These are phyloP conservation scores for Halichondria panicea DNA, from an alignment of 37 sponge, comb jelly and placozoan species.

Conservation along the genomic window DNA sequence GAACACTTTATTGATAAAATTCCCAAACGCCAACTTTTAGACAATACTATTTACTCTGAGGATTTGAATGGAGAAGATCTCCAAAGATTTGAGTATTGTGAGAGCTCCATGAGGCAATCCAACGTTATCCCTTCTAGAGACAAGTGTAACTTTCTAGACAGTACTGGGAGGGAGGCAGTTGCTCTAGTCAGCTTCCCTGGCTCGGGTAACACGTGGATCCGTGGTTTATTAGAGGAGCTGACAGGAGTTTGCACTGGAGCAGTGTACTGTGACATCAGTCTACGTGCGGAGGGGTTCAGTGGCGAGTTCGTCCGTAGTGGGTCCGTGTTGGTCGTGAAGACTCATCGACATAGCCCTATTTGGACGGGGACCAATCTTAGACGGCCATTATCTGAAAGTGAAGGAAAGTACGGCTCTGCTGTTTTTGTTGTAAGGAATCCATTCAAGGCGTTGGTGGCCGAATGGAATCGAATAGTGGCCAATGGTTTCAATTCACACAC, in stretches of 20 bases:
- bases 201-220: constrained; percentile 36
- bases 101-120: no score
- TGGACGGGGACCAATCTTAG: neutral
- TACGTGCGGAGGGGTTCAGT: constrained; percentile 21
- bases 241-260: constrained; percentile 40
- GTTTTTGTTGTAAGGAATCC: constrained; percentile 37
- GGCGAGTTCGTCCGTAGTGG: constrained; percentile 34
- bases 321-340: constrained; percentile 39
- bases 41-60: no score
- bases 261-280: constrained; percentile 30
- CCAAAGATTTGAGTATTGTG: no score
- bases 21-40: no score
- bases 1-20: no score
- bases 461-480: constrained; percentile 37
- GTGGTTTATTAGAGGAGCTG: constrained; percentile 21
- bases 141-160: constrained; percentile 4
- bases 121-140: no score
- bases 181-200: constrained; percentile 42
- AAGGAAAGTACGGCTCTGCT: constrained; percentile 16
- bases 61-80: no score
- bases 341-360: constrained; percentile 9
- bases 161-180: neutral
- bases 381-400: neutral
- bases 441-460: constrained; percentile 29
- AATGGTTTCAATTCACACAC: neutral